Conservation (phyloP, 1,140 invertebrate species). For the Lepidostoma basale region DNA sequence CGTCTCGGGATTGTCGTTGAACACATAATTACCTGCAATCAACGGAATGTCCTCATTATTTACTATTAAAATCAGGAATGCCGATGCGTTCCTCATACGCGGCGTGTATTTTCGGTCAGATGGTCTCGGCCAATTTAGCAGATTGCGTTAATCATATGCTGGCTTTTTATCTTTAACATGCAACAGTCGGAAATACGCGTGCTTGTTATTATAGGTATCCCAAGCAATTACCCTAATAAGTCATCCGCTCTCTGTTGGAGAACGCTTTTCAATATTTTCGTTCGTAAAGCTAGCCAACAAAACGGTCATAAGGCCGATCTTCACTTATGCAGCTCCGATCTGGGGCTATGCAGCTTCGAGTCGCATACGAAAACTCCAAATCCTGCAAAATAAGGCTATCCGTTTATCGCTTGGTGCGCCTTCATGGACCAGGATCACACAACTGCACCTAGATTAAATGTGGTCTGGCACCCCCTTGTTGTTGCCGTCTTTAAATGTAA, state of each 20-base stretch:
- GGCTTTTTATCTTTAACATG: slow-evolving; percentile 15
- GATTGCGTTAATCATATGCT: slow-evolving; percentile 15
- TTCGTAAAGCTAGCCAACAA: no score
- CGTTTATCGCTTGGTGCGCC: no score
- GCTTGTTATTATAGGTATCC: no score
- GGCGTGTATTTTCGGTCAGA: not conserved
- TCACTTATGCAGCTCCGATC: no score
- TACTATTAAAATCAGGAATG: slow-evolving; percentile 19
- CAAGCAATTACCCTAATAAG: slow-evolving; percentile 9
- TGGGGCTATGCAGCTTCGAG: no score
- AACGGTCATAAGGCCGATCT: not conserved
- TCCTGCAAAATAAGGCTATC: no score
- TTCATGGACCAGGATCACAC: no score
- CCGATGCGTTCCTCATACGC: slow-evolving; percentile 7
- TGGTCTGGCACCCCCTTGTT: no score
- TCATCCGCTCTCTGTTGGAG: not conserved
- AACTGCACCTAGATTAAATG: no score
- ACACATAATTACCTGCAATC: slow-evolving; percentile 33
- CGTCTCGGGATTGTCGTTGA: slow-evolving; percentile 7
- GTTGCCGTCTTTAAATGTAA: no score
- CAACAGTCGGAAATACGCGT: slow-evolving; percentile 23
- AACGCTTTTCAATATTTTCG: not conserved
- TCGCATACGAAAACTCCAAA: no score
- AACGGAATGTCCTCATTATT: slow-evolving; percentile 38
- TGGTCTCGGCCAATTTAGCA: slow-evolving; percentile 18